Evolutionary conservation across 2,797 vertebrate genomes (phyloP).

Genomic region (Mus caroli): DNA sequence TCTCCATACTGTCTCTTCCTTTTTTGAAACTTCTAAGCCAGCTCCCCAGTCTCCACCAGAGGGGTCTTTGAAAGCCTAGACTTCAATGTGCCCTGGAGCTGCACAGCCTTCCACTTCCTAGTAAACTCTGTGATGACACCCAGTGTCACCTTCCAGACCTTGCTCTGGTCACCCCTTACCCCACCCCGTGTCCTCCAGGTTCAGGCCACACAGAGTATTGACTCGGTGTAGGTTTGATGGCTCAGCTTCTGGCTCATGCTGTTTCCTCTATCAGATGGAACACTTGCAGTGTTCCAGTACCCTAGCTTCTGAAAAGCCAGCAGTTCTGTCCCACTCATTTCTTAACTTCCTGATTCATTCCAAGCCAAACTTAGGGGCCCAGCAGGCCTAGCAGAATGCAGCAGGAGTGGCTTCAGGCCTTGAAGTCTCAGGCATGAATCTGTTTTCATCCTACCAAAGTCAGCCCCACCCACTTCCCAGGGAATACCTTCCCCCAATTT

Average conservation of each 20-base stretch:
- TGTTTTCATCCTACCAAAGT: background rate
- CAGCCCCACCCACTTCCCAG: background rate
- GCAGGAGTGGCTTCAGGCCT: background rate
- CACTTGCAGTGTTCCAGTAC: background rate
- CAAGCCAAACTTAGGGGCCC: background rate
- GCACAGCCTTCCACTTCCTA: background rate
- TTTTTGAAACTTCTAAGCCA: background rate
- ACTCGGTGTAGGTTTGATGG: fast-evolving
- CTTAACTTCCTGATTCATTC: background rate
- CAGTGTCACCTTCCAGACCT: background rate
- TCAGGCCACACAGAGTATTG: background rate
- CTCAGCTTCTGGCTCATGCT: background rate
- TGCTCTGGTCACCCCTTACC: fast-evolving
- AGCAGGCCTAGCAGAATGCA: background rate
- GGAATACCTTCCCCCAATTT: fast-evolving
- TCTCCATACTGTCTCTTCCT: background rate
- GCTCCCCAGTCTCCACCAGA: background rate
- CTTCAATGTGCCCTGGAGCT: background rate
- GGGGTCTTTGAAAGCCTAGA: background rate
- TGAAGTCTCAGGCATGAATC: background rate
- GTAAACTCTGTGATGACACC: background rate
- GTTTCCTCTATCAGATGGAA: background rate
- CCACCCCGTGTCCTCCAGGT: fast-evolving
- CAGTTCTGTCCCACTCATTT: too few relatives aligned
- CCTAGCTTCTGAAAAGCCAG: background rate